A percentile compares a stretch with the other conserved stretches of the same genome.
These are phyloP conservation scores for Hydrophis major DNA, from an alignment of 2,797 vertebrate genomes.

Conservation along the genomic window DNA sequence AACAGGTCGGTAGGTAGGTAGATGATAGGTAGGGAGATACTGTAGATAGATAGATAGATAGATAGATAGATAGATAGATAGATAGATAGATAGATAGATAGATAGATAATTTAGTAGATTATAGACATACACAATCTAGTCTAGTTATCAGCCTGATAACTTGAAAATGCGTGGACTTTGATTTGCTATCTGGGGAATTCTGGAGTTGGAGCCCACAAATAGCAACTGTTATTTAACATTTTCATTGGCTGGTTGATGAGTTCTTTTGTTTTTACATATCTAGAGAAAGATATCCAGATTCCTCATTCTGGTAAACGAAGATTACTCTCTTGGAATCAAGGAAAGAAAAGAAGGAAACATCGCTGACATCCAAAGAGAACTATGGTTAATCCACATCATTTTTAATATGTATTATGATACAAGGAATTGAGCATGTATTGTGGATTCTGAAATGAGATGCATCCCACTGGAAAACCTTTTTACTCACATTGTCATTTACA, in stretches of 20 bases:
- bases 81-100: too few species aligned
- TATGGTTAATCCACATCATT: conserved; percentile 61
- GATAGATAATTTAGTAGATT: too few species aligned
- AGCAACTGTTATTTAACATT: background rate
- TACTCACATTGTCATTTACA: conserved; percentile 78
- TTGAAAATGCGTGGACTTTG: background rate
- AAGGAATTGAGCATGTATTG: conserved; percentile 63
- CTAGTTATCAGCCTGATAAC: background rate
- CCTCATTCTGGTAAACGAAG: conserved; percentile 3
- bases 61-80: too few species aligned
- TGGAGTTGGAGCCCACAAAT: background rate
- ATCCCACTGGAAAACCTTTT: conserved; percentile 77
- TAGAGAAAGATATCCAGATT: background rate
- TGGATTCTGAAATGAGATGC: conserved; percentile 70
- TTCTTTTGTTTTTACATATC: background rate
- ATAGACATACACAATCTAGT: background rate
- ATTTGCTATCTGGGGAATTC: background rate
- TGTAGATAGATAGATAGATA: too few species aligned
- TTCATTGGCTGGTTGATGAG: background rate
- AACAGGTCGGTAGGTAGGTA: too few species aligned
- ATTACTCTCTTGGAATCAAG: conserved; percentile 10
- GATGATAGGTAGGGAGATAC: too few species aligned
- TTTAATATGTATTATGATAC: conserved; percentile 69
- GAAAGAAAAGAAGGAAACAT: conserved; percentile 19
- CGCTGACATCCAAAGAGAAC: conserved; percentile 56